Evolutionary conservation across 2,797 vertebrate species (phyloP).

Genomic region (Pangasius larnaudii): DNA sequence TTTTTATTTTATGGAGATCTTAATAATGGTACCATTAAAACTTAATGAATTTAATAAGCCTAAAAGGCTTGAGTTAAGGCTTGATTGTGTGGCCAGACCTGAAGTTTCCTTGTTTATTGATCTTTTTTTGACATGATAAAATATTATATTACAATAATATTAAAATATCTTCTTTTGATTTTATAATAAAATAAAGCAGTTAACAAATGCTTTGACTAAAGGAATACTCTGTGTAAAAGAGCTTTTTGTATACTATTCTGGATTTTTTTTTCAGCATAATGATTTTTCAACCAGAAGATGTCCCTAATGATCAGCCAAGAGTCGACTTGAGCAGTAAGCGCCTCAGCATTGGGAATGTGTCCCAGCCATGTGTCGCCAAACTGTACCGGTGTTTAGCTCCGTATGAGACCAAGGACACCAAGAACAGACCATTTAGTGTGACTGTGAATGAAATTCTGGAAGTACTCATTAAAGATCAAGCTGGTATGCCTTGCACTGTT

Average conservation of each 20-base stretch:
- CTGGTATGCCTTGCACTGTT: slow-evolving; percentile 72
- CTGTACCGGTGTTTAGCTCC: slow-evolving; percentile 80
- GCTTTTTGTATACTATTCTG: neutral
- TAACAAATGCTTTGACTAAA: neutral
- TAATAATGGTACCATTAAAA: neutral
- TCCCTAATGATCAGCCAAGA: slow-evolving; percentile 24
- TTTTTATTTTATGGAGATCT: neutral
- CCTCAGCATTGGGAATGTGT: slow-evolving; percentile 64
- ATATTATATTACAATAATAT: neutral
- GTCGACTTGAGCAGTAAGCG: slow-evolving; percentile 23
- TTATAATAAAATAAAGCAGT: neutral
- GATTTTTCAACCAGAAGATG: slow-evolving; percentile 79
- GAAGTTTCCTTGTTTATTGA: neutral
- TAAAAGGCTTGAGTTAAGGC: neutral
- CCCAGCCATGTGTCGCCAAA: slow-evolving; percentile 75
- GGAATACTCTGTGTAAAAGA: neutral
- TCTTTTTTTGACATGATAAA: neutral
- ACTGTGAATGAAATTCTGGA: slow-evolving; percentile 78
- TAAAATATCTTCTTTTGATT: neutral
- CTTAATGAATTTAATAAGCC: neutral
- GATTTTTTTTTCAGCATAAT: slow-evolving; percentile 74
- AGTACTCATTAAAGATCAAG: slow-evolving; percentile 86
- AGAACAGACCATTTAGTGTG: slow-evolving; percentile 78
- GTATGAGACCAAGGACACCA: slow-evolving; percentile 86
- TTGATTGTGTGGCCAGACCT: neutral